Percentiles rank a stretch among this genome's conserved stretches.
phyloP scores from a whole-genome alignment of 2,113 vertebrate genomes.

The Ammodytes dubius region DNA sequence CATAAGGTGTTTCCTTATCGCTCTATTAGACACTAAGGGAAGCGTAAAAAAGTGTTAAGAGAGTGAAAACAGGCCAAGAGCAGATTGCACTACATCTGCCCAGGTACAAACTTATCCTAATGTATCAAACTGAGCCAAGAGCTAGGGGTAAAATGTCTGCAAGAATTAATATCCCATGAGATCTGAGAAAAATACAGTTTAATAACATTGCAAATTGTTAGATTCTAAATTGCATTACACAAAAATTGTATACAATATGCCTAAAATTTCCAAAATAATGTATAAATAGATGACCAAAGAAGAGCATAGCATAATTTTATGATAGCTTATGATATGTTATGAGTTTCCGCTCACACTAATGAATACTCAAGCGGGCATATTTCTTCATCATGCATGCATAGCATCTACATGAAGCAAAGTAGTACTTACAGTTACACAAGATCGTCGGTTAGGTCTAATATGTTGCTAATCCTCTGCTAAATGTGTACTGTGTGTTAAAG shows the following conservation, averaged over 20 bases:
- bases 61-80: not conserved
- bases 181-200: not conserved
- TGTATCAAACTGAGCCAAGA: too few relatives aligned
- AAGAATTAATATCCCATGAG: not conserved
- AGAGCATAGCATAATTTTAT: too few relatives aligned
- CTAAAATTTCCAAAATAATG: not conserved
- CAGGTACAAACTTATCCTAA: not conserved
- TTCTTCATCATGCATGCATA: not conserved
- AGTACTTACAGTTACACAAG: too few relatives aligned
- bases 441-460: too few relatives aligned
- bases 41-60: not conserved
- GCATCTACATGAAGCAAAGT: too few relatives aligned
- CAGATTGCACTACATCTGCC: not conserved
- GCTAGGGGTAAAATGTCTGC: too few relatives aligned
- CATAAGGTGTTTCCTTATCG: not conserved
- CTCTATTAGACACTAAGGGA: too few relatives aligned
- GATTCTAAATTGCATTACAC: too few relatives aligned
- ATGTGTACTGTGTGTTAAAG: not conserved
- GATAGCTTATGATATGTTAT: too few relatives aligned
- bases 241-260: too few relatives aligned
- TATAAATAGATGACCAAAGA: not conserved
- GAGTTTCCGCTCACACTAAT: not conserved
- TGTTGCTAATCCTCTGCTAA: too few relatives aligned
- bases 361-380: too few relatives aligned
- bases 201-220: not conserved